Conservation (phyloP, 1,140 invertebrate species). For the Zaprionus camerounensis region DNA sequence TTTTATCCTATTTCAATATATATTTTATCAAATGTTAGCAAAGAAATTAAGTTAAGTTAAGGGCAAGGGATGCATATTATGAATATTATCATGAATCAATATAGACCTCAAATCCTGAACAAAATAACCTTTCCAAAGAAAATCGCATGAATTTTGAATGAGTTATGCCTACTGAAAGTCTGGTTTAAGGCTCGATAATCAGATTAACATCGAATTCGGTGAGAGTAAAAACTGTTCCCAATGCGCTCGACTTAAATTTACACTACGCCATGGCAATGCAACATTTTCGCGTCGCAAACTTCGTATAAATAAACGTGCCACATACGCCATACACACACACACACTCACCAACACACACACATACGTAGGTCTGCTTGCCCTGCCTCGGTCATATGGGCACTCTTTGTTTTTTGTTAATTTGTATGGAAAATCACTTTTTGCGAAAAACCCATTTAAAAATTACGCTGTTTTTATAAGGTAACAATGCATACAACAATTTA, state of each 20-base stretch:
- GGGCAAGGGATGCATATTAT: no score
- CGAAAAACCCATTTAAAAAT: slow-evolving; percentile 79
- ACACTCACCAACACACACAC: background rate
- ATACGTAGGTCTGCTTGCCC: background rate
- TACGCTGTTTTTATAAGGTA: slow-evolving; percentile 81
- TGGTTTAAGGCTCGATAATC: background rate
- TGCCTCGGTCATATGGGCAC: slow-evolving; percentile 2
- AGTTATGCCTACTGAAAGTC: background rate
- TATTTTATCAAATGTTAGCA: no score
- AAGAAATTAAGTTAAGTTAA: no score
- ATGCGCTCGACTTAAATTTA: background rate
- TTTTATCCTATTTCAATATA: no score
- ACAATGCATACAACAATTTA: slow-evolving; percentile 82
- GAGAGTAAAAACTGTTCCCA: slow-evolving; percentile 13
- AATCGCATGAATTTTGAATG: background rate
- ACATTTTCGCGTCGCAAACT: slow-evolving; percentile 41
- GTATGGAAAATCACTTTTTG: slow-evolving; percentile 81
- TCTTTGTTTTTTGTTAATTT: slow-evolving; percentile 74
- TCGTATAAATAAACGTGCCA: slow-evolving; percentile 59
- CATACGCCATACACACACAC: slow-evolving; percentile 32
- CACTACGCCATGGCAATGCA: slow-evolving; percentile 25
- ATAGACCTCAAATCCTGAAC: no score
- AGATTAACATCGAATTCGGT: background rate
- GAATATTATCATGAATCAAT: no score
- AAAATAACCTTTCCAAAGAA: no score